phyloP scores from a whole-genome alignment of 1,140 invertebrate genomes.

The Scaptomyza graminum region DNA sequence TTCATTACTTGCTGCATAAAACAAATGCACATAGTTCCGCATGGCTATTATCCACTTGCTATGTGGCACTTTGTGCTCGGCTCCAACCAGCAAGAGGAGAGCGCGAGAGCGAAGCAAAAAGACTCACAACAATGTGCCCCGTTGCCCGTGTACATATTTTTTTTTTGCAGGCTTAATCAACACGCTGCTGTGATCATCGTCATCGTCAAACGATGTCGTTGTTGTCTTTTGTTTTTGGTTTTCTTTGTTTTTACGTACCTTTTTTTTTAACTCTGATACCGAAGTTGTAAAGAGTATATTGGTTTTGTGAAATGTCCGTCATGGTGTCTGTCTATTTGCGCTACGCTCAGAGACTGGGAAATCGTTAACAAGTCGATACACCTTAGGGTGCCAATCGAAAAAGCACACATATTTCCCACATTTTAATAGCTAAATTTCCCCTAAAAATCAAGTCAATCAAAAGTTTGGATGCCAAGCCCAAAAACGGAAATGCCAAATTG shows the following conservation, averaged over 20 bases:
- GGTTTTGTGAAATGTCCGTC: too few species aligned
- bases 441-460: too few species aligned
- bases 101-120: background rate
- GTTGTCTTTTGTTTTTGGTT: conserved; percentile 5
- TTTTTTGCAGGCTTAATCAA: conserved; percentile 64
- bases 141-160: conserved; percentile 33
- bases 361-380: too few species aligned
- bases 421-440: too few species aligned
- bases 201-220: conserved; percentile 9
- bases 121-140: conserved; percentile 62
- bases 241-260: background rate
- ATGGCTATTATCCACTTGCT: conserved; percentile 77
- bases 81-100: background rate
- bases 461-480: too few species aligned
- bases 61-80: conserved; percentile 61
- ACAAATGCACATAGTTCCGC: conserved; percentile 80
- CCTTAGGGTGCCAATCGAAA: too few species aligned
- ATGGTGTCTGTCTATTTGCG: too few species aligned
- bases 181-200: conserved; percentile 38
- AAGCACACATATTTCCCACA: too few species aligned
- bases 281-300: too few species aligned
- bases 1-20: conserved; percentile 75
- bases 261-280: background rate
- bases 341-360: too few species aligned
- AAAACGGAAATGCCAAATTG: too few species aligned